Evolutionary conservation across 2,797 vertebrate species (phyloP).

Genomic region (Rhinichthys osculus): DNA sequence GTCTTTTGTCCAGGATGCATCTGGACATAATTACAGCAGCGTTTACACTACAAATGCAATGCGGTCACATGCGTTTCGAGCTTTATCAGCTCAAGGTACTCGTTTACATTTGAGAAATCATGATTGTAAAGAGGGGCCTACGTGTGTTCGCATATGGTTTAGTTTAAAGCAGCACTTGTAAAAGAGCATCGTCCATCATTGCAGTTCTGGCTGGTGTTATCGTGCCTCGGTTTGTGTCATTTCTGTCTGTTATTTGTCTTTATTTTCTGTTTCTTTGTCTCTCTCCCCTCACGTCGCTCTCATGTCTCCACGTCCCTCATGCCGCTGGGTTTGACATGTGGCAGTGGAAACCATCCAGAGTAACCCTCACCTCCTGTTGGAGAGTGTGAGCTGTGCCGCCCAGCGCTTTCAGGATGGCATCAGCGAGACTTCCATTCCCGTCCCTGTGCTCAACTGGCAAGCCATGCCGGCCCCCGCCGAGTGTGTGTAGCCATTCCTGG

Average conservation of each 20-base stretch:
- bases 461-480: conserved; percentile 84
- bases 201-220: conserved; percentile 34
- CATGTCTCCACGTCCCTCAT: conserved; percentile 40
- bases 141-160: conserved; percentile 1
- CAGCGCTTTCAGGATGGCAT: conserved; percentile 85
- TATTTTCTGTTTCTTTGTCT: conserved; percentile 50
- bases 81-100: background rate
- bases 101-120: background rate
- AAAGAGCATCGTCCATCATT: conserved; percentile 24
- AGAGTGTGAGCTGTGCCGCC: conserved; percentile 76
- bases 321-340: conserved; percentile 72
- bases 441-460: conserved; percentile 93
- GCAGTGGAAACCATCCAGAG: conserved; percentile 94
- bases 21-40: background rate
- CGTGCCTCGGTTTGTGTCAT: conserved; percentile 64
- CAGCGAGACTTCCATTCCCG: conserved; percentile 93
- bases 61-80: background rate
- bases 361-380: conserved; percentile 91
- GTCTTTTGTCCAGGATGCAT: background rate
- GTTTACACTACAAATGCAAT: background rate
- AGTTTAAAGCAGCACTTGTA: background rate
- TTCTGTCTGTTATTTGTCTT: conserved; percentile 63
- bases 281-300: conserved; percentile 12
- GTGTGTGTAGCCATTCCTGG: conserved; percentile 82
- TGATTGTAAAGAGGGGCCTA: background rate